phyloP scores from a whole-genome alignment of 2,888 invertebrate species.

The Ochropleura plecta region DNA sequence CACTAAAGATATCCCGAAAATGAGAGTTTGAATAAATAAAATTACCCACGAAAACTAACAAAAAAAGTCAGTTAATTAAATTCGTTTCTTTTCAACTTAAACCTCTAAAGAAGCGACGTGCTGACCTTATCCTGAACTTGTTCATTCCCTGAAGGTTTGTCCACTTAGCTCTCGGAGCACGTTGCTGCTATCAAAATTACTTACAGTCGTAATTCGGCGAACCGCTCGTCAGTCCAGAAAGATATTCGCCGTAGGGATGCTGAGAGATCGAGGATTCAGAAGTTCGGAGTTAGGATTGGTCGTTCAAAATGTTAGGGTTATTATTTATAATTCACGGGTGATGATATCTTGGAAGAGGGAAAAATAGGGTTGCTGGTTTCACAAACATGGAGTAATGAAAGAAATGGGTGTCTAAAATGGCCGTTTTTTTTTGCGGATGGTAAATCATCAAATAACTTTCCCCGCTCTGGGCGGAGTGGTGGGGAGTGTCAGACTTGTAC shows the following conservation, averaged over 20 bases:
- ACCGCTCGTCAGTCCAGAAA: slow-evolving; percentile 23
- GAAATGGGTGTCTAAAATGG: background rate
- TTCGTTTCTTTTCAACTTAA: background rate
- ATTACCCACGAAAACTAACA: background rate
- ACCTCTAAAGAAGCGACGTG: background rate
- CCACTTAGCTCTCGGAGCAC: slow-evolving; percentile 45
- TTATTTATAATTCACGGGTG: background rate
- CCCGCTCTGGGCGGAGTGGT: no score
- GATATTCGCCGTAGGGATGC: slow-evolving; percentile 13
- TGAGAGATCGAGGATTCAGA: slow-evolving; percentile 1
- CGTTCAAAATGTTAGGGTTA: slow-evolving; percentile 19
- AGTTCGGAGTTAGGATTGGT: slow-evolving; percentile 1
- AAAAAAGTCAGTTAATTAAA: background rate
- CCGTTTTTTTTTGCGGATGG: no score
- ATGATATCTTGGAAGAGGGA: background rate
- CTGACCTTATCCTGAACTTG: slow-evolving; percentile 32
- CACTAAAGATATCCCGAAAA: no score
- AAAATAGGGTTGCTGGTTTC: background rate
- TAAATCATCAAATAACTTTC: no score
- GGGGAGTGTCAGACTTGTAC: no score
- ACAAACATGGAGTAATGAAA: background rate
- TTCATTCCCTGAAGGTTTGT: slow-evolving; percentile 27
- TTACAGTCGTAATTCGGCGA: slow-evolving; percentile 54
- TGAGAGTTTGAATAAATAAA: background rate
- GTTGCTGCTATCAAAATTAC: slow-evolving; percentile 61